phyloP scores from a whole-genome alignment of 2,888 invertebrate species.

The Parnassius orleans region DNA sequence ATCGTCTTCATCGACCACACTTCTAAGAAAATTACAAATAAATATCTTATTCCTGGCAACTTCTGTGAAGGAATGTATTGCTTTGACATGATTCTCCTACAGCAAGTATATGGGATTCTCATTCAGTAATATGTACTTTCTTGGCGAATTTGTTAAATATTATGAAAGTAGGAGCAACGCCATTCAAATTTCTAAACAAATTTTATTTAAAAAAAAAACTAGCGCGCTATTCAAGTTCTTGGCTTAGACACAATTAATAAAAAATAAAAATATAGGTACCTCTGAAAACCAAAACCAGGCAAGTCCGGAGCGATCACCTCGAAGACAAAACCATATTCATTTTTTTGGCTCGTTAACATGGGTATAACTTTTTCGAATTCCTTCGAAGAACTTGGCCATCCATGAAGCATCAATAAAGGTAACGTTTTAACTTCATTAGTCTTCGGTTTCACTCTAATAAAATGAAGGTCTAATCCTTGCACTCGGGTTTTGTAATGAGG shows the following conservation, averaged over 20 bases:
- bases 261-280: conserved; percentile 45
- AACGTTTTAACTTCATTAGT: conserved; percentile 52
- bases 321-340: conserved; percentile 82
- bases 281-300: conserved; percentile 87
- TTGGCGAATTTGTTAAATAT: too few relatives aligned
- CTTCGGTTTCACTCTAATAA: conserved; percentile 84
- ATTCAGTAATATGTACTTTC: too few relatives aligned
- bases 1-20: too few relatives aligned
- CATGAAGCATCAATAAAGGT: conserved; percentile 89
- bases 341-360: conserved; percentile 77
- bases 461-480: conserved; percentile 88
- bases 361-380: conserved; percentile 90
- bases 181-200: too few relatives aligned
- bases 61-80: too few relatives aligned
- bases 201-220: too few relatives aligned
- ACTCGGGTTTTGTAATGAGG: conserved; percentile 89
- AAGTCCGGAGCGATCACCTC: conserved; percentile 85
- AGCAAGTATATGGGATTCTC: too few relatives aligned
- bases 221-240: not conserved
- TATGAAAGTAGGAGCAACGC: too few relatives aligned
- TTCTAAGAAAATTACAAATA: too few relatives aligned
- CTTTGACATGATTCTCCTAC: too few relatives aligned
- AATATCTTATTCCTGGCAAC: too few relatives aligned
- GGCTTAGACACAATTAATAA: too few relatives aligned
- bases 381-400: conserved; percentile 93